Evolutionary conservation across 2,888 invertebrate genomes (phyloP), one percentile per base, ranked within the genome.

Genomic region (Cyclophora albipunctata): DNA sequence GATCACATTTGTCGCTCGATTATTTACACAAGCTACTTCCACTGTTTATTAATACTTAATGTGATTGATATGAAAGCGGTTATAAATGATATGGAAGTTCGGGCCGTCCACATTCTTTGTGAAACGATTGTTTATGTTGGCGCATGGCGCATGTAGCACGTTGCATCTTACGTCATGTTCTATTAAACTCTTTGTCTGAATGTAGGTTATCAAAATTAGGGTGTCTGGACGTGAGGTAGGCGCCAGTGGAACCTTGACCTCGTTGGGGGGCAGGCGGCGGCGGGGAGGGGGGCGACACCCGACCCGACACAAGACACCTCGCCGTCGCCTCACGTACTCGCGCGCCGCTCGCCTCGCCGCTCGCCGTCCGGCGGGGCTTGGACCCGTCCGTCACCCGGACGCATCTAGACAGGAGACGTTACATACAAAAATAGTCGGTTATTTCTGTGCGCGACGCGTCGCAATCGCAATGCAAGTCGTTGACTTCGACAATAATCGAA

Each of bases 191-290:
- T 52, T 59, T 59, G 53, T 59, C 64, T 63, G 60, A 63, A 62
- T 63, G 55, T 67, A 65, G 65, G 66, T 64, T 57, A 63, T 62
- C 57, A 62, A 59, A 67, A 67, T 64, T 66, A 67, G 63, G 66
- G 63, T 66, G 62, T 66, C 67, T 67, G 73, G 71, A 72, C 73
- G 75, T 62, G 75, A 78, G 77, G 78, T 77, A 77, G 82, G 82
- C 84, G 84, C 82, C 82, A 65, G 59, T 57, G 67, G 69, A 75
- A 66, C 85, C 86, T 84, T 85, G 85, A 85, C 84, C 84, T 62
- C 74, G 79, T 80, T 80, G 37, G 43, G 43, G 34, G 43, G 43
- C 33, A 73, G 71, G 67, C 54, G 63, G 64, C 58, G 64, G 66
- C 61, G 64, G 59, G 64, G 59, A 59, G 62, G 43, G 65, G 57